Conservation (phyloP, 2,888 invertebrate species). For the Dryomyza anilis region DNA sequence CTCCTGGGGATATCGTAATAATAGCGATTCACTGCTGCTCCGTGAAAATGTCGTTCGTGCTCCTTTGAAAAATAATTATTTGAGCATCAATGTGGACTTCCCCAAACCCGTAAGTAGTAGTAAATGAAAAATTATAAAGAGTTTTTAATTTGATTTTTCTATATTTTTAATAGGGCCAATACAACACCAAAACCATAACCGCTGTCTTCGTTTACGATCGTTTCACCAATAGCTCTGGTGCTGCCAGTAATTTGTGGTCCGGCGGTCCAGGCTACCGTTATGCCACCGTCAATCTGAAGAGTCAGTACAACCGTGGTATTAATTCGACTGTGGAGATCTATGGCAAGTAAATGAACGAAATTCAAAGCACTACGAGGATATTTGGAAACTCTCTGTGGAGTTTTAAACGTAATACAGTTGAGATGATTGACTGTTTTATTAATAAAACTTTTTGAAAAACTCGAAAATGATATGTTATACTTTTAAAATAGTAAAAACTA, state of each 20-base stretch:
- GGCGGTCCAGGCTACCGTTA: constrained; percentile 42
- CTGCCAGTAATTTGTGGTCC: constrained; percentile 37
- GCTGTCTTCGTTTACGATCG: constrained; percentile 42
- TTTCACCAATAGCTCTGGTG: constrained; percentile 47
- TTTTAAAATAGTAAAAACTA: no score
- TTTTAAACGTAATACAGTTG: no score
- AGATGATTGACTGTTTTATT: no score
- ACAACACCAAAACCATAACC: constrained; percentile 35
- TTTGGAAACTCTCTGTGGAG: no score
- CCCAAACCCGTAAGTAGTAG: constrained; percentile 35
- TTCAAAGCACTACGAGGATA: no score
- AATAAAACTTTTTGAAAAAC: no score
- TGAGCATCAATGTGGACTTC: constrained; percentile 29
- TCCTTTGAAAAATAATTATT: constrained; percentile 26
- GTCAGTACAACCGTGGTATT: constrained; percentile 38
- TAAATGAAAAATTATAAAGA: neutral
- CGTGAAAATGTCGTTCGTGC: constrained; percentile 32
- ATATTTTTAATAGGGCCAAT: constrained; percentile 21
- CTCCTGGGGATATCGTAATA: constrained; percentile 32
- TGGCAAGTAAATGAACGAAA: constrained; percentile 32
- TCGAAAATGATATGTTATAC: no score
- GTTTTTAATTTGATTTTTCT: neutral
- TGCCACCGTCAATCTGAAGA: constrained; percentile 38
- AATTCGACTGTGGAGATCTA: constrained; percentile 47
- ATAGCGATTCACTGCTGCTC: constrained; percentile 22